phyloP scores from a whole-genome alignment of 2,113 vertebrate species.

The Gnathonemus longibarbis region DNA sequence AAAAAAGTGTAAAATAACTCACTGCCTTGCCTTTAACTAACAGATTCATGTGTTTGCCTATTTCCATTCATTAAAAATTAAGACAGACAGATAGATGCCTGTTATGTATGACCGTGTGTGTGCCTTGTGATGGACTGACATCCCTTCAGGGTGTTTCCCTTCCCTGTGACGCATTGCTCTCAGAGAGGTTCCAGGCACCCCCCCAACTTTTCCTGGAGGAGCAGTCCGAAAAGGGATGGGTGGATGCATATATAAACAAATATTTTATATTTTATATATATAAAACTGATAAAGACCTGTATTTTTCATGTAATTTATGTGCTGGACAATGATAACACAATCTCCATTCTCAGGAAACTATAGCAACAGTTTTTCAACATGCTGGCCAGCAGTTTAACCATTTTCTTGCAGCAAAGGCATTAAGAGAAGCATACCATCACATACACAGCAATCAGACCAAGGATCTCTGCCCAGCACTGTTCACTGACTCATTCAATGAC shows the following conservation, averaged over 20 bases:
- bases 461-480: not conserved
- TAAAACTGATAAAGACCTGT: not conserved
- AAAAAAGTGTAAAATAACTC: not conserved
- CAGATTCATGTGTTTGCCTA: not conserved
- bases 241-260: too few relatives aligned
- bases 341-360: not conserved
- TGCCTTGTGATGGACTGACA: not conserved
- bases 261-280: too few relatives aligned
- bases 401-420: not conserved
- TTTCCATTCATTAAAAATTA: not conserved
- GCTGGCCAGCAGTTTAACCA: not conserved
- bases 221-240: not conserved
- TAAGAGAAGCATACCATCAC: not conserved
- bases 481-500: not conserved
- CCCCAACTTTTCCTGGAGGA: not conserved
- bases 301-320: not conserved
- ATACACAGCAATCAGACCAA: not conserved
- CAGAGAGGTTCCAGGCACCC: not conserved
- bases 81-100: not conserved
- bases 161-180: not conserved
- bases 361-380: not conserved
- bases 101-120: not conserved
- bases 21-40: too few relatives aligned
- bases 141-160: not conserved
- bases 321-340: not conserved